Percentiles rank a stretch among this genome's conserved stretches.
These are phyloP conservation scores for Anguilla obscura DNA, from an alignment of 2,797 vertebrate genomes.

Conservation along the genomic window DNA sequence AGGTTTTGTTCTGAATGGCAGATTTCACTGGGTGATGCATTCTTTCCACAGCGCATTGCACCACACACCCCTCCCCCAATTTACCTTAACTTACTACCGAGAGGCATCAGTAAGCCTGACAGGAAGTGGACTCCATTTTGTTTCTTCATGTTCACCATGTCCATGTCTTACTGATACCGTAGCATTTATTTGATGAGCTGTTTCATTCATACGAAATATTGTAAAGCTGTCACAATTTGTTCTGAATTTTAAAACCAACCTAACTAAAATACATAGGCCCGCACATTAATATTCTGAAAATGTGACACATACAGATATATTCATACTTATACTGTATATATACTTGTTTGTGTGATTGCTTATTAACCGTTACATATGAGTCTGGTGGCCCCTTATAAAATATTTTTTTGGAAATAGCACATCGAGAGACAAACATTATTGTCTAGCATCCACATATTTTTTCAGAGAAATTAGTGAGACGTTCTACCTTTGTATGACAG, in stretches of 20 bases:
- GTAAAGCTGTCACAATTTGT: not conserved
- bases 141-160: not conserved
- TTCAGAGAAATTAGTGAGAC: constrained; percentile 35
- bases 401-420: not conserved
- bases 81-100: not conserved
- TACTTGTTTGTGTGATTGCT: not conserved
- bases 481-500: constrained; percentile 37
- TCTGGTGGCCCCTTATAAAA: not conserved
- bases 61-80: not conserved
- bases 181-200: not conserved
- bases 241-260: not conserved
- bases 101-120: not conserved
- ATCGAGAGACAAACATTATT: not conserved
- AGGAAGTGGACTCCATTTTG: not conserved
- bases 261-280: not conserved
- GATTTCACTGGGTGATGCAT: not conserved
- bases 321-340: not conserved
- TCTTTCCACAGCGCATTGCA: not conserved
- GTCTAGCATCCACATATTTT: not conserved
- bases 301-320: not conserved
- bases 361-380: not conserved
- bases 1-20: constrained; percentile 61
- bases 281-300: not conserved
- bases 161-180: not conserved
- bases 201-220: not conserved